Conservation (phyloP, 2,888 invertebrate species). For the Caenorhabditis afra region DNA sequence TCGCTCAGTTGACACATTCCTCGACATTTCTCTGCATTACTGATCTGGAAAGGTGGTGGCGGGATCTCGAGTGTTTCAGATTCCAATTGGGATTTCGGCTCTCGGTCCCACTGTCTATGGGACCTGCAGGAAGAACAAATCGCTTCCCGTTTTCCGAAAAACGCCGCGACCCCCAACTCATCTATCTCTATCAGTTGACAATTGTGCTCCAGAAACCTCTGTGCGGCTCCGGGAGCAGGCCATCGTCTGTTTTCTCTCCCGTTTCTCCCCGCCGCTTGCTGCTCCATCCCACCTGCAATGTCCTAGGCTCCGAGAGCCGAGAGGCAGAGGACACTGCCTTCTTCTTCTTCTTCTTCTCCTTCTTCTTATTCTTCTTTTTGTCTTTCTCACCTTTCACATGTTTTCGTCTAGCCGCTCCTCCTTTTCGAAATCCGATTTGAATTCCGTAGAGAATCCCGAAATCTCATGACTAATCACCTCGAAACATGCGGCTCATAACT, state of each 20-base stretch:
- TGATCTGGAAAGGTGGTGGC: background rate
- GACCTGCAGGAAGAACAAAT: background rate
- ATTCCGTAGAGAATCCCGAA: background rate
- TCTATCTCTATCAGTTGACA: constrained; percentile 60
- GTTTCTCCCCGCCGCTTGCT: constrained; percentile 1
- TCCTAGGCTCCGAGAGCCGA: constrained; percentile 24
- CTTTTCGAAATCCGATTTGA: background rate
- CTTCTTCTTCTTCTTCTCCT: constrained; percentile 26
- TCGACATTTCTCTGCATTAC: background rate
- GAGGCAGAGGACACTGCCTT: constrained; percentile 10
- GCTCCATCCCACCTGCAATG: constrained; percentile 50
- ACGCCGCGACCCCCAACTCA: constrained; percentile 32
- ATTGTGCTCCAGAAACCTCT: constrained; percentile 29
- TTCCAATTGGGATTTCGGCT: too few species aligned
- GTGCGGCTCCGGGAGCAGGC: constrained; percentile 21
- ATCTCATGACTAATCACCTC: background rate
- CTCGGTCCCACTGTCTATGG: too few species aligned
- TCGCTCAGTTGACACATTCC: constrained; percentile 37
- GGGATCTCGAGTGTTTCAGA: too few species aligned
- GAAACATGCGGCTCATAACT: constrained; percentile 13
- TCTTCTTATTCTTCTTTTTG: constrained; percentile 19
- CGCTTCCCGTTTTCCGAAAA: too few species aligned
- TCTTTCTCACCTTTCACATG: constrained; percentile 35
- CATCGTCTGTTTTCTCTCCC: constrained; percentile 7
- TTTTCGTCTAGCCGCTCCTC: background rate